Conservation (phyloP, 1,140 invertebrate genomes). For the Eueides isabella region DNA sequence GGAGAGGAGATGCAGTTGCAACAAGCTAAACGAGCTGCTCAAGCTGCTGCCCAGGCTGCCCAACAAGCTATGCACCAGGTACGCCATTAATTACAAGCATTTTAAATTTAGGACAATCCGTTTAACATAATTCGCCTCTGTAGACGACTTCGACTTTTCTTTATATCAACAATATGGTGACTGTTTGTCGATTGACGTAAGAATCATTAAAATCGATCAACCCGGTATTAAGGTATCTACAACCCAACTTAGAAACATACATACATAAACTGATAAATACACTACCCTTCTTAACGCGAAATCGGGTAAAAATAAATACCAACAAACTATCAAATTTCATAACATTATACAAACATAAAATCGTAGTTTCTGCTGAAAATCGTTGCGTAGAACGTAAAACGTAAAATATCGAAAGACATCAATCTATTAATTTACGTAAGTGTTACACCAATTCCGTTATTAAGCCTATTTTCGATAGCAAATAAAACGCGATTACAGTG, state of each 20-base stretch:
- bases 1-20: constrained; percentile 86
- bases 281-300: no score
- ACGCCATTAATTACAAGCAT: constrained; percentile 21
- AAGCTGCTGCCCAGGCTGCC: constrained; percentile 84
- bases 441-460: constrained; percentile 19
- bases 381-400: not conserved
- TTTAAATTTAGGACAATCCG: no score
- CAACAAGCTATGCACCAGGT: constrained; percentile 87
- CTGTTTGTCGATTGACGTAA: no score
- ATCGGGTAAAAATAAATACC: no score
- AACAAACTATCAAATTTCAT: not conserved
- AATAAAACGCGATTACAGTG: not conserved
- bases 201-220: no score
- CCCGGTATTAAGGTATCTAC: no score
- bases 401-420: constrained; percentile 19
- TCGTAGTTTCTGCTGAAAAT: not conserved
- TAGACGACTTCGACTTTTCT: no score
- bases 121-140: no score
- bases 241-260: no score
- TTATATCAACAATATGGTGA: no score
- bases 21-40: constrained; percentile 85
- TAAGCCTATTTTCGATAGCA: constrained; percentile 6
- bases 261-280: no score
- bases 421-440: constrained; percentile 40
- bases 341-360: constrained; percentile 6